phyloP scores from a whole-genome alignment of 1,140 invertebrate species.

The Cydia pomonella region DNA sequence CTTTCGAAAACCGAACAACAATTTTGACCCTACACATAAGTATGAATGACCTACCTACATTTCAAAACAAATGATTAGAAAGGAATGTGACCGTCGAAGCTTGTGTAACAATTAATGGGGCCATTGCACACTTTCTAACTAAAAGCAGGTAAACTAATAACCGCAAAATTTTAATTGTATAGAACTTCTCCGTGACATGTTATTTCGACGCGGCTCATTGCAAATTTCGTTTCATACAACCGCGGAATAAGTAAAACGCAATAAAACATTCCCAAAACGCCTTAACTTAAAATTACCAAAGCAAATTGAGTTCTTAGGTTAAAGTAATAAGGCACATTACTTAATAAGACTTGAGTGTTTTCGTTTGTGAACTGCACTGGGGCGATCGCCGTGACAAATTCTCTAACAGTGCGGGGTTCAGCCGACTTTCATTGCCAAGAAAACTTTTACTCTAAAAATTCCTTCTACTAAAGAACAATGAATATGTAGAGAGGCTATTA shows the following conservation, averaged over 20 bases:
- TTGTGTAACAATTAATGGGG: slow-evolving; percentile 59
- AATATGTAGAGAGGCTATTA: neutral
- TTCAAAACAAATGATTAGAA: neutral
- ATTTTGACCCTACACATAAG: too few relatives aligned
- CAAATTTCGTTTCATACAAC: slow-evolving; percentile 40
- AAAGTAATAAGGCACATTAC: neutral
- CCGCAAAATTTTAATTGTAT: slow-evolving; percentile 65
- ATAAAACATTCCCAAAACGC: neutral
- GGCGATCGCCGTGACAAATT: slow-evolving; percentile 48
- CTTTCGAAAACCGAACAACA: too few relatives aligned
- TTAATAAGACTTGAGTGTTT: neutral
- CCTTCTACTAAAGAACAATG: neutral
- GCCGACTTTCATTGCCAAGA: slow-evolving; percentile 41
- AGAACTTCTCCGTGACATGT: slow-evolving; percentile 50
- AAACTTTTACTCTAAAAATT: slow-evolving; percentile 45
- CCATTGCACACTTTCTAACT: slow-evolving; percentile 65
- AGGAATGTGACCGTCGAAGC: slow-evolving; percentile 48
- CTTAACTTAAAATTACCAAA: neutral
- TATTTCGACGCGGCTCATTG: slow-evolving; percentile 47
- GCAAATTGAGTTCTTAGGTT: neutral
- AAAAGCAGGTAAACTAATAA: slow-evolving; percentile 50
- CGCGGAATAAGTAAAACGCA: slow-evolving; percentile 5
- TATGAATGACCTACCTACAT: neutral
- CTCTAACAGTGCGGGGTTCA: slow-evolving; percentile 44
- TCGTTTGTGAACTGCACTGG: slow-evolving; percentile 7